A percentile compares a stretch with the other conserved stretches of the same genome.
These are phyloP conservation scores for Megaceryle maxima DNA, from an alignment of 2,113 vertebrate genomes.

Conservation along the genomic window DNA sequence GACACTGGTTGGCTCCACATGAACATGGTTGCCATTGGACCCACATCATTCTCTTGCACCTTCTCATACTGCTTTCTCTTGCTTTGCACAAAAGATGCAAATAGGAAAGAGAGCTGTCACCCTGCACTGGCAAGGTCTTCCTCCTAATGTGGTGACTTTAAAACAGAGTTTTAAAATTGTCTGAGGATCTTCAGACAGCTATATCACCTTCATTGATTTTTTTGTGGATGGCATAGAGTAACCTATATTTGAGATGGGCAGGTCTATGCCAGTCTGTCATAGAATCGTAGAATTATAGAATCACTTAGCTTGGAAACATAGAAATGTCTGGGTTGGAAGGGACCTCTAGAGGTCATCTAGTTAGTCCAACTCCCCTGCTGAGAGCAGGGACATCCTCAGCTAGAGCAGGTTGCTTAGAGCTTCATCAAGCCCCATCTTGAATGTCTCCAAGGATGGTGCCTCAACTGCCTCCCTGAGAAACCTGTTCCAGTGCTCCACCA, in stretches of 20 bases:
- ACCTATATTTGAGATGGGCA: not conserved
- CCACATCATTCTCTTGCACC: not conserved
- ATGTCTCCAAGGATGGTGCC: too few relatives aligned
- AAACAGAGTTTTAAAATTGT: not conserved
- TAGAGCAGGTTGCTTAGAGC: too few relatives aligned
- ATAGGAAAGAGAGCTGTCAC: not conserved
- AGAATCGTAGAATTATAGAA: too few relatives aligned
- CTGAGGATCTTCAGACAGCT: not conserved
- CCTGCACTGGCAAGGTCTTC: not conserved
- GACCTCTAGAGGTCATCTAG: too few relatives aligned
- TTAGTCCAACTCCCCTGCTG: too few relatives aligned
- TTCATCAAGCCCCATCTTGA: too few relatives aligned
- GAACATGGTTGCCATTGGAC: not conserved
- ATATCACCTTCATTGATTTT: not conserved
- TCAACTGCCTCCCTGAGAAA: too few relatives aligned
- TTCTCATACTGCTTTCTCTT: not conserved
- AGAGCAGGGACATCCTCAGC: too few relatives aligned
- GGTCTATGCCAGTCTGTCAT: not conserved
- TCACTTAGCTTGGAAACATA: too few relatives aligned
- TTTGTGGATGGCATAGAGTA: not conserved
- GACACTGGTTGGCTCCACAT: not conserved
- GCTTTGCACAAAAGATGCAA: not conserved
- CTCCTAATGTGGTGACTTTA: not conserved
- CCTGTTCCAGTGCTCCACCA: too few relatives aligned
- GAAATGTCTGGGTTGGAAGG: too few relatives aligned